Evolutionary conservation across 2,888 invertebrate genomes (phyloP).

Genomic region (Siphonodentalium dalli): DNA sequence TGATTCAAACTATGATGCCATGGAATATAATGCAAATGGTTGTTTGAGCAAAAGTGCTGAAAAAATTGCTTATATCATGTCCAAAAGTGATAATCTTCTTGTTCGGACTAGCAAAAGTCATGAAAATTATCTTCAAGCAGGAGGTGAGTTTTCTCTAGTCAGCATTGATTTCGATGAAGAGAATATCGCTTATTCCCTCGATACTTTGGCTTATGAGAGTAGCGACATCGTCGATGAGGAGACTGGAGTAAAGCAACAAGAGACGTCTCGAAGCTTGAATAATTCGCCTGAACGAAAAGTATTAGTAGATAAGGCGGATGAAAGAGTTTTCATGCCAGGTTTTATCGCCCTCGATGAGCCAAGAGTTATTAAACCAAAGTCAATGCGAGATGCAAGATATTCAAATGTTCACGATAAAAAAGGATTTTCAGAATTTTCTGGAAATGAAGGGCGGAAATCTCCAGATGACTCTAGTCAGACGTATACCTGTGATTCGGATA

Average conservation of each 20-base stretch:
- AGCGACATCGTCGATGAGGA: slow-evolving; percentile 22
- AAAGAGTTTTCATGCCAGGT: slow-evolving; percentile 54
- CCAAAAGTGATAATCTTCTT: slow-evolving; percentile 67
- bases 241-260: background rate
- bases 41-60: slow-evolving; percentile 56
- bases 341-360: slow-evolving; percentile 54
- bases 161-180: slow-evolving; percentile 93
- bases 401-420: background rate
- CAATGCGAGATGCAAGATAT: background rate
- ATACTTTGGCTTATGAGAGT: slow-evolving; percentile 63
- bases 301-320: slow-evolving; percentile 30
- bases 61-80: slow-evolving; percentile 40
- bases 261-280: slow-evolving; percentile 37
- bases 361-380: slow-evolving; percentile 24
- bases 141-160: slow-evolving; percentile 79
- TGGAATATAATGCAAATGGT: slow-evolving; percentile 19
- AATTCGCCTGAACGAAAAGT: slow-evolving; percentile 39
- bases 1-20: too few species aligned
- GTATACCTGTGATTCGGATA: background rate
- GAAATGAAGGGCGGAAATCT: too few species aligned
- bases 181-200: slow-evolving; percentile 90
- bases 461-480: slow-evolving; percentile 1
- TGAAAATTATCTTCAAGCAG: slow-evolving; percentile 88
- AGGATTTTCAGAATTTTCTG: background rate
- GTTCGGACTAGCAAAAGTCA: slow-evolving; percentile 85